Conservation (phyloP, 2,797 vertebrate species). For the Lophius americanus region DNA sequence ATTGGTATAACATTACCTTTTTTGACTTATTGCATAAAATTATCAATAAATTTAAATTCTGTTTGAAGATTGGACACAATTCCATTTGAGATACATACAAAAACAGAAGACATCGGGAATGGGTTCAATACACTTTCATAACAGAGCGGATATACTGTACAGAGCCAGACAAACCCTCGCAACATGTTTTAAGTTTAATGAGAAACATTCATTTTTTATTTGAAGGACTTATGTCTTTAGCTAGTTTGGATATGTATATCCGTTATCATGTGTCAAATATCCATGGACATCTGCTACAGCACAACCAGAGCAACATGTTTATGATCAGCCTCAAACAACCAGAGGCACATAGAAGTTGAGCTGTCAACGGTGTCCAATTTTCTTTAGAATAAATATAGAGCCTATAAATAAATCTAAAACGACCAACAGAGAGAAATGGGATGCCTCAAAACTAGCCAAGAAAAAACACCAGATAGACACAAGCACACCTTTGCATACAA, state of each 20-base stretch:
- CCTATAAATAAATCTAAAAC: conserved; percentile 40
- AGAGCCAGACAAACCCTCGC: conserved; percentile 4
- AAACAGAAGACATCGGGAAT: no score
- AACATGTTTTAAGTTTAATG: conserved; percentile 12
- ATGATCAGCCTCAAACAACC: conserved; percentile 34
- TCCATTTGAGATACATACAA: no score
- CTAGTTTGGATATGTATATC: conserved; percentile 23
- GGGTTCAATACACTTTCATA: no score
- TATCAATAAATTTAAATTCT: no score
- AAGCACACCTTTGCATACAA: background rate
- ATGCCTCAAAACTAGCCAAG: conserved; percentile 55
- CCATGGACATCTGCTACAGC: conserved; percentile 28
- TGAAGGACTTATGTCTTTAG: conserved; percentile 10
- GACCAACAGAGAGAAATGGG: conserved; percentile 42
- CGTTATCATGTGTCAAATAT: conserved; percentile 8
- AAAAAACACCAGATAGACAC: conserved; percentile 38
- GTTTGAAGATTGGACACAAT: no score
- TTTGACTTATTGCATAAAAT: no score
- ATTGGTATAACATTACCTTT: no score
- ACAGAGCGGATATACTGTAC: no score
- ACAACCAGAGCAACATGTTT: conserved; percentile 17
- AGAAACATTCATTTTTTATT: conserved; percentile 27
- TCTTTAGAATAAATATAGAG: conserved; percentile 28
- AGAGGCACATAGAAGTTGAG: conserved; percentile 47
- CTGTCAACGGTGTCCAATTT: conserved; percentile 31